Evolutionary conservation across 2,888 invertebrate genomes (phyloP), one percentile per base, ranked within the genome.

Genomic region (Lithophane leautieri): DNA sequence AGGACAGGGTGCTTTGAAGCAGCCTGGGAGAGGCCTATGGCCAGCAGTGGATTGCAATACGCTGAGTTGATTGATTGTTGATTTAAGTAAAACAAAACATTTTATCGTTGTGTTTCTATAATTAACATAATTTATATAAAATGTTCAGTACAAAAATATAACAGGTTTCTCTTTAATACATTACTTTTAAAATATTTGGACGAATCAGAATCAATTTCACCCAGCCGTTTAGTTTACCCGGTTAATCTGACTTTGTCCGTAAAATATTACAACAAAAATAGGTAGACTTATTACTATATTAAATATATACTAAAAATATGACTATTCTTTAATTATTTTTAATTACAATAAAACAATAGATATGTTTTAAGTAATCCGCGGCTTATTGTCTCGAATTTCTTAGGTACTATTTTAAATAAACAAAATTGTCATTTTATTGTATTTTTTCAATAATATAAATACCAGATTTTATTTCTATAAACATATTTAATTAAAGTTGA

Each of bases 51-150:
- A 9, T 3, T 3, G 22, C 4, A 3, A 22, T 22, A 52, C 4
- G 4, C 22, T 3, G 52, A 52, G 52, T 22, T 52, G 52, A 52
- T 52, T 9, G 22, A 22, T 52, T 47, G 47, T 19, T 19, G 50
- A 50, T 50, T 8, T 19, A 50, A 50, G 3, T 50, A 50, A 50
- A 50, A 75, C 61, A 69, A 73, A 60, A 4, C 9, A 3, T 2
- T 42, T 2, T 4, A 16, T 81, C 63, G 47, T 78, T 78, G 68
- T 83, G 56, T 84, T 73, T 77, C 42, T 78, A 81, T 86, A 86
- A 74, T 85, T 84, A 81, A 86, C 72, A 84, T 77, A 79, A 76
- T 34, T 34, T 79, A 83, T 40, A 85, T 56, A 70, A 80, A 80
- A 63, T 62, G 19, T 69, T 85, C 78, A 84, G 78, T 85, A 85